A percentile compares a stretch with the other conserved stretches of the same genome.
These are phyloP conservation scores for Vidua chalybeata DNA, from an alignment of 2,113 vertebrate species.

Conservation along the genomic window DNA sequence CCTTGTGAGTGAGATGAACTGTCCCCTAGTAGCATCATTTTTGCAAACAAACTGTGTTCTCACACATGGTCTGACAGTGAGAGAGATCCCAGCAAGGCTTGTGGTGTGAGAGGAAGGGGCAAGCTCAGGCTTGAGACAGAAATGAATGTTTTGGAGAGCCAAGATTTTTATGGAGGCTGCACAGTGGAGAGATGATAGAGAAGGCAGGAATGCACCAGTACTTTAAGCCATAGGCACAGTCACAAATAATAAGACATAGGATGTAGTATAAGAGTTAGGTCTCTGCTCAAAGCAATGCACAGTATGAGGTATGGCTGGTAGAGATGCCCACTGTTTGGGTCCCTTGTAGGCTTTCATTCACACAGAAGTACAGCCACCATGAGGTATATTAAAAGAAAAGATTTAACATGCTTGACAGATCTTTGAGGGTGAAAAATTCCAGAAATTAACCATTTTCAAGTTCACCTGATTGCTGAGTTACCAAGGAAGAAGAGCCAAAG, in stretches of 20 bases:
- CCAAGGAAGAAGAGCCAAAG: not conserved
- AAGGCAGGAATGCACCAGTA: not conserved
- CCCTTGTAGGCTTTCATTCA: not conserved
- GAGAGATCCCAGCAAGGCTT: not conserved
- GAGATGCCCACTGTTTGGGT: not conserved
- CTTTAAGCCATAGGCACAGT: not conserved
- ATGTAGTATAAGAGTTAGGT: not conserved
- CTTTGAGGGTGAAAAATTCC: not conserved
- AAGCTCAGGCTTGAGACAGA: not conserved
- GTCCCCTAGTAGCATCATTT: not conserved
- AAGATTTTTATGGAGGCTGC: not conserved
- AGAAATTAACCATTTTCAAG: not conserved
- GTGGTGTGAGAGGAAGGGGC: not conserved
- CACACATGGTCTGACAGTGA: not conserved
- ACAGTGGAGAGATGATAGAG: not conserved
- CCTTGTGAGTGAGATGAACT: not conserved
- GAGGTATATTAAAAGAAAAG: not conserved
- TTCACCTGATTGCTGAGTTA: not conserved
- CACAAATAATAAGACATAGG: accelerated
- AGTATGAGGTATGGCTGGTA: not conserved
- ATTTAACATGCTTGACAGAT: not conserved
- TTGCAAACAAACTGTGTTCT: not conserved
- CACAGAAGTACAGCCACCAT: not conserved
- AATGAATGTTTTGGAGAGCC: not conserved
- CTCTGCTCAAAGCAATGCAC: not conserved